These are phyloP conservation scores for Dryas iulia DNA, from an alignment of 1,140 invertebrate species.

Conservation along the genomic window DNA sequence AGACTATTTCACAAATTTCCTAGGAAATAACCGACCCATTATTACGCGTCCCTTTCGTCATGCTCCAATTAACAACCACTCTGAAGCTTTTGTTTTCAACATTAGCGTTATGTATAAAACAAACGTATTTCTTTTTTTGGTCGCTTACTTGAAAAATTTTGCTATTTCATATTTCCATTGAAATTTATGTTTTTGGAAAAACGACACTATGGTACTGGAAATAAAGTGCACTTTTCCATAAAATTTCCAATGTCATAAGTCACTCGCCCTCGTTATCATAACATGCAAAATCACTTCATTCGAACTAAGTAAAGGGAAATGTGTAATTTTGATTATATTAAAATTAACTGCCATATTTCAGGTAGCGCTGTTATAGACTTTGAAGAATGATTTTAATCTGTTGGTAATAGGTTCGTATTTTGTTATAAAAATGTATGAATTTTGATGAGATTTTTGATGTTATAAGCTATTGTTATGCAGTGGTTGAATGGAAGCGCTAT, in stretches of 20 bases:
- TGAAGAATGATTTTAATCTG: not conserved
- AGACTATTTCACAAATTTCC: not conserved
- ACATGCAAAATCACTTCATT: slow-evolving; percentile 46
- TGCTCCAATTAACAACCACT: slow-evolving; percentile 23
- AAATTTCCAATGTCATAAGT: not conserved
- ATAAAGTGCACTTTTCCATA: slow-evolving; percentile 8
- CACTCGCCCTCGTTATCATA: slow-evolving; percentile 26
- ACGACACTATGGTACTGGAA: not conserved
- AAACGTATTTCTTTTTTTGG: slow-evolving; percentile 26
- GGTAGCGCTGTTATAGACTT: not conserved
- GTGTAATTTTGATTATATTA: slow-evolving; percentile 29
- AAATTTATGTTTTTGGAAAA: not conserved
- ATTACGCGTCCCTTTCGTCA: slow-evolving; percentile 7
- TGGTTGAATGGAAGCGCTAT: no score
- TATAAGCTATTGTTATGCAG: no score
- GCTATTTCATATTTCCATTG: slow-evolving; percentile 22
- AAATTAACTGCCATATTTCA: slow-evolving; percentile 3
- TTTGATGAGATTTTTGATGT: no score
- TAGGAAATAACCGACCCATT: not conserved
- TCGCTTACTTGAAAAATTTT: slow-evolving; percentile 15
- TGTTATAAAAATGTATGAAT: not conserved
- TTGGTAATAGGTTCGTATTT: no score
- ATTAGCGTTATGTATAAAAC: slow-evolving; percentile 21
- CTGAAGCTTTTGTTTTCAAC: slow-evolving; percentile 18
- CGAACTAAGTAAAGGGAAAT: slow-evolving; percentile 35